Evolutionary conservation across 2,113 vertebrate genomes (phyloP).

Genomic region (Vulpes vulpes): DNA sequence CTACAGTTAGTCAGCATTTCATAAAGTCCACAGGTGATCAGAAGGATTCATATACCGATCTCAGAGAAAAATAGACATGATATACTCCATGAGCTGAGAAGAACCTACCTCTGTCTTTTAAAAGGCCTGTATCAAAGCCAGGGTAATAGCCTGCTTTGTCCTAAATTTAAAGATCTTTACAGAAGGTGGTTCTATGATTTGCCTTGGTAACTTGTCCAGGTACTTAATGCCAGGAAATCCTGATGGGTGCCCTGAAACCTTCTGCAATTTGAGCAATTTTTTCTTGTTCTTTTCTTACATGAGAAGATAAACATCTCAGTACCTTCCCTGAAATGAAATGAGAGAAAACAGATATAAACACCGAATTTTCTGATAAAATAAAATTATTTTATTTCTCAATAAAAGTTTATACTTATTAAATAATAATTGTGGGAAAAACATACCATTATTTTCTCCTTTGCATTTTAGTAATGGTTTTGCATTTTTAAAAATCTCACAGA

Average conservation of each 20-base stretch:
- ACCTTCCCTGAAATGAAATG: slow-evolving; percentile 15
- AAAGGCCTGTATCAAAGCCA: background rate
- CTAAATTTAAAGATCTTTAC: slow-evolving; percentile 14
- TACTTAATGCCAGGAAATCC: background rate
- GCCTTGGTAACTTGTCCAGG: background rate
- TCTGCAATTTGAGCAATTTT: background rate
- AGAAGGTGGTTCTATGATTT: background rate
- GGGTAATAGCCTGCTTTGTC: background rate
- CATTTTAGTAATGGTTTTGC: slow-evolving; percentile 32
- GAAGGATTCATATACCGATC: background rate
- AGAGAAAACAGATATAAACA: background rate
- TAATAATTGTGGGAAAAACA: background rate
- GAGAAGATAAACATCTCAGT: background rate
- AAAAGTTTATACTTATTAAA: slow-evolving; percentile 24
- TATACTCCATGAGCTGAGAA: background rate
- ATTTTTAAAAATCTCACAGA: background rate
- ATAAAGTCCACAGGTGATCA: background rate
- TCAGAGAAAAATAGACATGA: background rate
- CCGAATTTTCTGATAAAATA: background rate
- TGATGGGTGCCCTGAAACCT: slow-evolving; percentile 1
- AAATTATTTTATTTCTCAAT: slow-evolving; percentile 36
- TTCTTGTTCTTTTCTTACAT: background rate
- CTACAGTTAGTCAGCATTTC: background rate
- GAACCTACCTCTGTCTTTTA: background rate
- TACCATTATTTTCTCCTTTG: background rate